Conservation (phyloP, 2,113 vertebrate species). For the Platichthys flesus region DNA sequence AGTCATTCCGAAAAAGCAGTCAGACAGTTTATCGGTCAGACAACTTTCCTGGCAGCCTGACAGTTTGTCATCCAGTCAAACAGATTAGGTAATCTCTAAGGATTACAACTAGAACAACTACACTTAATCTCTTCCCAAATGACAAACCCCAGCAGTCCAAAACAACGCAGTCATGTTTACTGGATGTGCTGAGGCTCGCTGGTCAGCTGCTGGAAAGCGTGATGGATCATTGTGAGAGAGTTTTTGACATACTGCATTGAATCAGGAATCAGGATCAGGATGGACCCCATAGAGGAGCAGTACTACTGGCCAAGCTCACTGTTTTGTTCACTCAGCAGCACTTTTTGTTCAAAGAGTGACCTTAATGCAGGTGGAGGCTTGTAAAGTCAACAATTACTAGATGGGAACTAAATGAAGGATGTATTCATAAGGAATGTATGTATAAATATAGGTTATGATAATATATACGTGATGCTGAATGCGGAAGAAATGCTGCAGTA, state of each 20-base stretch:
- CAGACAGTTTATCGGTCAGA: neutral
- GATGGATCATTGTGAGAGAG: conserved; percentile 5
- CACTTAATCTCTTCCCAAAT: conserved; percentile 37
- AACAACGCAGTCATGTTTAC: neutral
- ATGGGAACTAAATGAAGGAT: neutral
- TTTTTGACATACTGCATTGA: neutral
- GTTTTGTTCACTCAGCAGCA: conserved; percentile 3
- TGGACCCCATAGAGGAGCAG: neutral
- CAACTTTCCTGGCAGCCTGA: neutral
- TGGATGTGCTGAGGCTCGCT: neutral
- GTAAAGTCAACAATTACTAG: neutral
- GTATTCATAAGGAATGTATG: neutral
- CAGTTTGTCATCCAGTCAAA: conserved; percentile 13
- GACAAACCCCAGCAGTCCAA: conserved; percentile 24
- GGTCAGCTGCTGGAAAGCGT: neutral
- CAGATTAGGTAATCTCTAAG: conserved; percentile 42
- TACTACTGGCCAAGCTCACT: neutral
- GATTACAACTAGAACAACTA: conserved; percentile 37
- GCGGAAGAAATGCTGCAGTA: conserved; percentile 9
- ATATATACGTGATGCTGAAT: conserved; percentile 25
- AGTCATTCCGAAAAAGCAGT: neutral
- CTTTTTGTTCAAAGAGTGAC: neutral
- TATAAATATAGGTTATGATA: too few species aligned
- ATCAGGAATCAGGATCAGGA: conserved; percentile 2
- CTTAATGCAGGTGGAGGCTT: neutral